These are phyloP conservation scores for Salpingus planirostris DNA, from an alignment of 2,888 invertebrate genomes.

Conservation along the genomic window DNA sequence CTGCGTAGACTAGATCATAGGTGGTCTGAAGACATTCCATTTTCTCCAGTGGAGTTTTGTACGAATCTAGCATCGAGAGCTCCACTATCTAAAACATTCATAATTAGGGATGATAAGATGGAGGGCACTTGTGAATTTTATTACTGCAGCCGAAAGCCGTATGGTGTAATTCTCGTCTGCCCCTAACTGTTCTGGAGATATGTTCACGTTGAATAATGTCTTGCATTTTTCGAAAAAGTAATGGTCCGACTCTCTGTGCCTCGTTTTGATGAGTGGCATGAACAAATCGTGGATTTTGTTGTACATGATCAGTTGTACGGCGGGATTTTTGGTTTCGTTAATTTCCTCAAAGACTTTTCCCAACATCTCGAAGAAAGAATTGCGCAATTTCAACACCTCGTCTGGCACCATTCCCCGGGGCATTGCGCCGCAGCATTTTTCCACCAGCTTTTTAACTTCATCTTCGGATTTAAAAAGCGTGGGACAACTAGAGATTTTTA, in stretches of 20 bases:
- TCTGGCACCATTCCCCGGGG: too few relatives aligned
- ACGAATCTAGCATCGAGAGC: conserved; percentile 39
- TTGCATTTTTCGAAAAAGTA: conserved; percentile 34
- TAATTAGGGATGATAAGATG: conserved; percentile 11
- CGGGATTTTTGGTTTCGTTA: too few relatives aligned
- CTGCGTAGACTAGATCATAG: conserved; percentile 42
- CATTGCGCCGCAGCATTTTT: too few relatives aligned
- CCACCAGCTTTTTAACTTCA: too few relatives aligned
- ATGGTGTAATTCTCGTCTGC: conserved; percentile 37
- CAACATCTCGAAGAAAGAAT: too few relatives aligned
- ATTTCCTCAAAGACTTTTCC: too few relatives aligned
- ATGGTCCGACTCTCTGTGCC: conserved; percentile 31
- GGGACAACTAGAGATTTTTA: too few relatives aligned
- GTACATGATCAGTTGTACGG: too few relatives aligned
- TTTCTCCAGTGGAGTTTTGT: conserved; percentile 41
- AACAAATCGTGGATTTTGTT: conserved; percentile 34
- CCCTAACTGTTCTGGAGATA: conserved; percentile 39
- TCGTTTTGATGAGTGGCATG: conserved; percentile 30
- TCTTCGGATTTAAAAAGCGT: too few relatives aligned
- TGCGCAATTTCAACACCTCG: too few relatives aligned
- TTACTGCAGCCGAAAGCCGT: conserved; percentile 40
- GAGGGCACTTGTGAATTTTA: background rate
- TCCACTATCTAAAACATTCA: conserved; percentile 39
- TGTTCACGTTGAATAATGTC: conserved; percentile 30
- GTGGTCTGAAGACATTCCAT: conserved; percentile 40